Evolutionary conservation across 2,888 invertebrate species (phyloP), one percentile per base, ranked within the genome.

Genomic region (Notodonta dromedarius): DNA sequence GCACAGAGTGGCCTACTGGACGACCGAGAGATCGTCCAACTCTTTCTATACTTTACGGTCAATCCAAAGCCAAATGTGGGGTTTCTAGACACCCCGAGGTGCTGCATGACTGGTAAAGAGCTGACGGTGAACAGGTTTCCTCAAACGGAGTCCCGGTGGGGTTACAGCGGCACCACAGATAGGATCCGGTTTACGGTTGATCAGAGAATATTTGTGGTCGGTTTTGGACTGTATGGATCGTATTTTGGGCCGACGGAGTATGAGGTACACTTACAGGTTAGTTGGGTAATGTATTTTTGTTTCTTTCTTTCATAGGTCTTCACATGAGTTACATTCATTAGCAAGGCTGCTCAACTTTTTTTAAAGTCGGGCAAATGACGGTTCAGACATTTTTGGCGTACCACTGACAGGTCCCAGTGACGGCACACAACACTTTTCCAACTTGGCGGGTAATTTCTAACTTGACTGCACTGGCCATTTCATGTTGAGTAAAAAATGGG

Each of bases 221-320:
- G 97, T 1, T 97, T 97, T 86, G 97, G 97, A 62, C 89, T 98
- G 67, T 97, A 97, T 85, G 97, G 97, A 42, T 97, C 97, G 42
- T 96, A 97, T 76, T 96, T 96, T 84, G 96, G 96, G 35, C 95
- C 96, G 2, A 95, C 96, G 8, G 97, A 97, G 82, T 97, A 97
- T 85, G 95, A 96, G 81, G 97, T 96, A 51, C 95, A 95, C 75
- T 95, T 97, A 73, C 94, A 94, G 86, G 94, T 93, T 39, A 71
- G 83, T 80, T 0, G 1, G 4, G 6, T 0, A 11, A 12, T 42
- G 9, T 12, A 42, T 11, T 42, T 0, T 7, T 35, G 5, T 35
- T 4, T 35, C 6, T 35, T 35, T 35, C 4, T 35, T 35, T 35
- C 35, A 35, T 35, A 7, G 35, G 35, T 35, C 24, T 24, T 24